Conservation (phyloP, 2,888 invertebrate species). For the Tachina fera region DNA sequence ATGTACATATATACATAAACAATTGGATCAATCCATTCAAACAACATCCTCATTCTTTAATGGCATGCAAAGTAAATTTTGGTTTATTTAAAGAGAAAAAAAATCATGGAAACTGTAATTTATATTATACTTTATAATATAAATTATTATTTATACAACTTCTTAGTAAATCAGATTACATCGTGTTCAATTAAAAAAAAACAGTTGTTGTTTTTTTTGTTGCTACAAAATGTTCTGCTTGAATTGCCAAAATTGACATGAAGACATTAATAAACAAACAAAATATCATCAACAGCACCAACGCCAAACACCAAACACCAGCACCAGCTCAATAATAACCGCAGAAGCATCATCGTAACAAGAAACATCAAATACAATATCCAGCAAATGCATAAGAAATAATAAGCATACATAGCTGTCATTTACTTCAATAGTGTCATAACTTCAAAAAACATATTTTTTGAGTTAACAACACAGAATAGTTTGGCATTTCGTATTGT, state of each 20-base stretch:
- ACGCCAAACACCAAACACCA: not conserved
- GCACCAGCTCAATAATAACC: constrained; percentile 10
- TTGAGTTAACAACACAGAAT: too few species aligned
- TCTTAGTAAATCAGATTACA: constrained; percentile 54
- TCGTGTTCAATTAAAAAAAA: constrained; percentile 29
- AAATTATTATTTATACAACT: constrained; percentile 25
- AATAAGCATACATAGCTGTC: too few species aligned
- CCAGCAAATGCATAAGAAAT: not conserved
- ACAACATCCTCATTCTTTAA: constrained; percentile 60
- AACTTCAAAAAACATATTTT: too few species aligned
- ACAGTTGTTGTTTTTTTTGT: constrained; percentile 9
- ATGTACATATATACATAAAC: too few species aligned
- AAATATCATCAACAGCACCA: constrained; percentile 35
- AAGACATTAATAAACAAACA: constrained; percentile 32
- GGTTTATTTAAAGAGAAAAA: constrained; percentile 23
- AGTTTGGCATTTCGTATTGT: too few species aligned
- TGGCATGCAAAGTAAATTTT: constrained; percentile 41
- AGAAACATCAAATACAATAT: constrained; percentile 28
- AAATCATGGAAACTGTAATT: constrained; percentile 18
- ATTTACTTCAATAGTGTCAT: too few species aligned
- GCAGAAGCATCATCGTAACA: constrained; percentile 23
- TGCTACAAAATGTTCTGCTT: constrained; percentile 57
- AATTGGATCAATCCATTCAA: not conserved
- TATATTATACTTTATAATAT: not conserved
- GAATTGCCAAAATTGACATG: constrained; percentile 60